Percentiles rank a stretch among this genome's conserved stretches.
Evolutionary conservation across 1,140 invertebrate genomes (phyloP).

Genomic region (Aplysia californica): DNA sequence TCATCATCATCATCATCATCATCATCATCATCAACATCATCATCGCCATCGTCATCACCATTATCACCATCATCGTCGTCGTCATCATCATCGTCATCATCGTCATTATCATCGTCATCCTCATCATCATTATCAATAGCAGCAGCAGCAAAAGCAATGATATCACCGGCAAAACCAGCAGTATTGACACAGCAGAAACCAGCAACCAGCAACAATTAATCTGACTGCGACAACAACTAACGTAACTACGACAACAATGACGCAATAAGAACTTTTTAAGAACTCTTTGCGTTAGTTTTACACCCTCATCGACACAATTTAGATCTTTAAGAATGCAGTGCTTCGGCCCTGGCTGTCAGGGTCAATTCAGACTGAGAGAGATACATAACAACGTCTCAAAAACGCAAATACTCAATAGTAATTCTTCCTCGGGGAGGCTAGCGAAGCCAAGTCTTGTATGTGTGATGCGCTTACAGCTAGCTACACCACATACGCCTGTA

Average conservation of each 20-base stretch:
- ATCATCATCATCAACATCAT: background rate
- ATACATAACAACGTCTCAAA: too few relatives aligned
- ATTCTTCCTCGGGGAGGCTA: too few relatives aligned
- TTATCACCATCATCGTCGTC: conserved; percentile 17
- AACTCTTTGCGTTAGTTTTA: background rate
- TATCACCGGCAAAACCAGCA: background rate
- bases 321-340: too few relatives aligned
- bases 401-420: too few relatives aligned
- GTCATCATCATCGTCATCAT: background rate
- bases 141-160: background rate
- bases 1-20: background rate
- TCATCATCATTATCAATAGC: too few relatives aligned
- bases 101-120: background rate
- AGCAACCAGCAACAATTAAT: background rate
- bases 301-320: too few relatives aligned
- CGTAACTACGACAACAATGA: background rate
- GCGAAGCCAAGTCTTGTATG: too few relatives aligned
- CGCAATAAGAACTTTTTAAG: background rate
- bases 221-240: background rate
- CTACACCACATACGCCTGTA: too few relatives aligned
- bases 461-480: too few relatives aligned
- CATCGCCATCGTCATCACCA: background rate
- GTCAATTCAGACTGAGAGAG: too few relatives aligned
- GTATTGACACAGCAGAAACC: background rate
- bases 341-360: too few relatives aligned